Percentiles rank a stretch among this genome's conserved stretches.
phyloP scores from a whole-genome alignment of 2,797 vertebrate species.

The Propithecus deckenii region DNA sequence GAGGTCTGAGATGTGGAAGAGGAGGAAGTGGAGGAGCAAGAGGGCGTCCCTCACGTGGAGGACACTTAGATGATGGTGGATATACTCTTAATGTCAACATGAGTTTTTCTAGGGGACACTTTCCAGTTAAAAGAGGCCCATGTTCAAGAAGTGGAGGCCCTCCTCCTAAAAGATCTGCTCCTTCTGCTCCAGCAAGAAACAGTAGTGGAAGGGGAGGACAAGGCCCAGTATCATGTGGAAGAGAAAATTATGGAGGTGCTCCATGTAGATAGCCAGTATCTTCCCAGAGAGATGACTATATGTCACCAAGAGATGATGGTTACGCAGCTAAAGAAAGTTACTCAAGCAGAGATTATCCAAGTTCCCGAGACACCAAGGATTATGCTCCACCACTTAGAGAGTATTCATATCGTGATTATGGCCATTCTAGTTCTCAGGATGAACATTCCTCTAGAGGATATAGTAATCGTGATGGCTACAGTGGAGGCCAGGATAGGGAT shows the following conservation, averaged over 20 bases:
- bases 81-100: background rate
- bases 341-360: constrained; percentile 92
- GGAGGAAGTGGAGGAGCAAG: constrained; percentile 88
- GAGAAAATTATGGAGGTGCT: constrained; percentile 91
- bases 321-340: constrained; percentile 93
- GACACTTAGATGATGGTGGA: constrained; percentile 72
- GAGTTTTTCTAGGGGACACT: constrained; percentile 74
- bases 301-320: constrained; percentile 92
- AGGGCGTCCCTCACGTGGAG: constrained; percentile 87
- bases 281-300: constrained; percentile 93
- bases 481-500: constrained; percentile 90
- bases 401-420: constrained; percentile 90
- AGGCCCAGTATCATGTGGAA: constrained; percentile 91
- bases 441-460: constrained; percentile 93
- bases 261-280: constrained; percentile 92
- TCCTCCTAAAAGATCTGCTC: constrained; percentile 91
- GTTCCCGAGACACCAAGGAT: constrained; percentile 91
- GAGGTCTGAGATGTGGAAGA: constrained; percentile 90
- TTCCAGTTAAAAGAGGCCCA: constrained; percentile 92
- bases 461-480: constrained; percentile 91
- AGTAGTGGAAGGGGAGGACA: constrained; percentile 83
- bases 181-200: constrained; percentile 88
- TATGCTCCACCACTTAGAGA: constrained; percentile 91
- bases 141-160: constrained; percentile 92
- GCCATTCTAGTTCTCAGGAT: constrained; percentile 90